A percentile compares a stretch with the other conserved stretches of the same genome.
These are phyloP conservation scores for Sminthurides aquaticus DNA, from an alignment of 2,888 invertebrate genomes.

Conservation along the genomic window DNA sequence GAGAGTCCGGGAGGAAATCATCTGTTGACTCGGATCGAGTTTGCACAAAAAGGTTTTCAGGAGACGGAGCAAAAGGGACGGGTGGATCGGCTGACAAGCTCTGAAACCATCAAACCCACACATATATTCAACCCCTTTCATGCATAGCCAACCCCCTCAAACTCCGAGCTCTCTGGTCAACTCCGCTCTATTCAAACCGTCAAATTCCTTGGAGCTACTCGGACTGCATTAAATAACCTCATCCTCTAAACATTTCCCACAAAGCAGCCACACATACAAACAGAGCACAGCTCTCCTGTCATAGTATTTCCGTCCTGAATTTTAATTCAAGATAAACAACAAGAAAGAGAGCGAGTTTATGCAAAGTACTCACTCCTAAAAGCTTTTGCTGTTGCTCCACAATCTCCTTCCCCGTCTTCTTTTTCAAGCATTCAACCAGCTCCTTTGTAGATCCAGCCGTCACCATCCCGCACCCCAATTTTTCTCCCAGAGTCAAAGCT, in stretches of 20 bases:
- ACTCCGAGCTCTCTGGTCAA: no score
- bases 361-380: constrained; percentile 14
- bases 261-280: no score
- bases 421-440: constrained; percentile 34
- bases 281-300: no score
- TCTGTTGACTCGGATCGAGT: constrained; percentile 16
- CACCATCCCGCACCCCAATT: constrained; percentile 32
- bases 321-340: background rate
- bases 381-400: constrained; percentile 35
- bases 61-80: constrained; percentile 34
- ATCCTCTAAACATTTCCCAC: no score
- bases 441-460: constrained; percentile 29
- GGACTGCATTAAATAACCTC: no score
- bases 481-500: constrained; percentile 24
- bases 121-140: background rate
- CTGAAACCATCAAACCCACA: background rate
- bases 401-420: constrained; percentile 32
- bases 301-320: background rate
- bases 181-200: no score
- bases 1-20: constrained; percentile 33
- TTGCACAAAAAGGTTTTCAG: constrained; percentile 25
- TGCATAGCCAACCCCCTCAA: no score
- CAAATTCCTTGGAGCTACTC: no score
- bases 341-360: no score
- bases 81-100: constrained; percentile 36